These are phyloP conservation scores for Liopterus haemorrhoidalis DNA, from an alignment of 2,888 invertebrate genomes.

Conservation along the genomic window DNA sequence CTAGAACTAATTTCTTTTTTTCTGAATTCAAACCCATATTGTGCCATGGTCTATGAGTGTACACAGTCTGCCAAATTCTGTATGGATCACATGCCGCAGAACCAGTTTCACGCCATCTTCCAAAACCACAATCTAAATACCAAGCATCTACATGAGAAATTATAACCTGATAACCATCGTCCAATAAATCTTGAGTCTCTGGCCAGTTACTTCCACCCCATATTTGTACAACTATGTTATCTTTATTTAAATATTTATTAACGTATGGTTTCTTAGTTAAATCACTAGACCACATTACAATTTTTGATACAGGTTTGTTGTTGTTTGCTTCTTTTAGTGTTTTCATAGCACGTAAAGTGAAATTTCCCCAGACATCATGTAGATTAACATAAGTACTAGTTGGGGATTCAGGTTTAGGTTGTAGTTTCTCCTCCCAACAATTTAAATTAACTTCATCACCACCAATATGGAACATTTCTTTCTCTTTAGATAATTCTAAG, in stretches of 20 bases:
- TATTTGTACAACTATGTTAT: conserved; percentile 62
- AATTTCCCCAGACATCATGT: conserved; percentile 73
- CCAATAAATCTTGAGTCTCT: conserved; percentile 68
- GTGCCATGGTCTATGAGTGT: conserved; percentile 75
- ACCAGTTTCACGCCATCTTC: conserved; percentile 75
- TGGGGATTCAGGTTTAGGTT: conserved; percentile 34
- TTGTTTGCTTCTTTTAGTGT: conserved; percentile 59
- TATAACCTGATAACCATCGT: conserved; percentile 71
- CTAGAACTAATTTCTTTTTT: conserved; percentile 50
- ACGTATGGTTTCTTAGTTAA: conserved; percentile 68
- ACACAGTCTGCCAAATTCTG: conserved; percentile 80
- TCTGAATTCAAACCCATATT: conserved; percentile 42
- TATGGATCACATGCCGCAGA: conserved; percentile 85
- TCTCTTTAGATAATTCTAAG: conserved; percentile 65
- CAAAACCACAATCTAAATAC: conserved; percentile 85
- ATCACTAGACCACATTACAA: conserved; percentile 71
- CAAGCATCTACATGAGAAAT: conserved; percentile 82
- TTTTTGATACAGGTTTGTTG: conserved; percentile 51
- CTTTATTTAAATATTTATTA: conserved; percentile 44
- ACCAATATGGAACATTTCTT: conserved; percentile 78
- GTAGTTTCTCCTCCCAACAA: conserved; percentile 61
- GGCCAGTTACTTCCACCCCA: conserved; percentile 81
- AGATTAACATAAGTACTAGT: conserved; percentile 63
- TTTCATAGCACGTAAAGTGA: conserved; percentile 59
- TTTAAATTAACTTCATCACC: conserved; percentile 76